Conservation (phyloP, 2,888 invertebrate genomes). For the Polietes domitor region DNA sequence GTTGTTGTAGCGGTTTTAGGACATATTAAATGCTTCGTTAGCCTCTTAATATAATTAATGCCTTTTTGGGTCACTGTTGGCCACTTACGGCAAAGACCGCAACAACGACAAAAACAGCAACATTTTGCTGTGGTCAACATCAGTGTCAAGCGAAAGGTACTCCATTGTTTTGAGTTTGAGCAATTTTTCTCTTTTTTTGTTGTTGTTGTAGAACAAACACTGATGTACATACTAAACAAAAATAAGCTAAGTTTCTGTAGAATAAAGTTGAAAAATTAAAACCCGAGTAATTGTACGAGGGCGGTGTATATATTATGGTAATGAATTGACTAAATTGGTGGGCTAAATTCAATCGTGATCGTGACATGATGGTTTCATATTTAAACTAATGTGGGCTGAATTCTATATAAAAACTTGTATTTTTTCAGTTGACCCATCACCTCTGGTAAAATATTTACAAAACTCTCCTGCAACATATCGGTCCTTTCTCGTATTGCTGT, state of each 20-base stretch:
- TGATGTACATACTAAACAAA: not conserved
- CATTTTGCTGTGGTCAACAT: slow-evolving; percentile 49
- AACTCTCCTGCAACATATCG: no score
- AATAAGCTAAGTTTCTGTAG: not conserved
- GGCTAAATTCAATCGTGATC: no score
- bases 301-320: no score
- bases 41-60: slow-evolving; percentile 49
- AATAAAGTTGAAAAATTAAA: not conserved
- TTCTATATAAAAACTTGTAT: no score
- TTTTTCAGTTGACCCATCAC: no score
- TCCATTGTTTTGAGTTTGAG: not conserved
- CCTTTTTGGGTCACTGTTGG: not conserved
- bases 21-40: slow-evolving; percentile 43
- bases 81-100: slow-evolving; percentile 22
- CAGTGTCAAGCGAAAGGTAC: slow-evolving; percentile 25
- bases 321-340: no score
- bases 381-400: no score
- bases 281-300: not conserved
- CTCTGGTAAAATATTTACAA: no score
- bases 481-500: no score
- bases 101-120: not conserved
- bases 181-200: not conserved
- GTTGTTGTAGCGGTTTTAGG: slow-evolving; percentile 38
- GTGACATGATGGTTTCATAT: no score
- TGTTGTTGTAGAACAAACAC: not conserved